phyloP scores from a whole-genome alignment of 2,797 vertebrate genomes.

The Loris lydekkerianus region DNA sequence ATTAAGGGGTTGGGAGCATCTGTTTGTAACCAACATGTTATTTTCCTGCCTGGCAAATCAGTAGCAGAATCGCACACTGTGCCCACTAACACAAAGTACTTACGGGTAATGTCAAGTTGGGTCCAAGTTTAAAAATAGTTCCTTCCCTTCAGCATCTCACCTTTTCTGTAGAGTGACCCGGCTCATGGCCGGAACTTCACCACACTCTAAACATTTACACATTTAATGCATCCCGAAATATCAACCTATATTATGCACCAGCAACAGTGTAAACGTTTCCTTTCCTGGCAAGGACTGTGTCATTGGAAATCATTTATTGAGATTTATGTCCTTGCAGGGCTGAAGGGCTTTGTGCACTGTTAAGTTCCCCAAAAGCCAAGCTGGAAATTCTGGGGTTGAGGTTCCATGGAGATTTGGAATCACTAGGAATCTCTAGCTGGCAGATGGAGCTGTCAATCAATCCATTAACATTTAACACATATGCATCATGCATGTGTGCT shows the following conservation, averaged over 20 bases:
- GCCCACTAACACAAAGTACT: slow-evolving; percentile 55
- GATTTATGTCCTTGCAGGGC: slow-evolving; percentile 75
- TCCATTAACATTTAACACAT: neutral
- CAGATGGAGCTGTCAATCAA: neutral
- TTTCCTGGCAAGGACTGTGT: slow-evolving; percentile 74
- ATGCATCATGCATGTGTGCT: neutral
- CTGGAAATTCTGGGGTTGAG: neutral
- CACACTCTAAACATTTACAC: slow-evolving; percentile 51
- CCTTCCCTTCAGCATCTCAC: slow-evolving; percentile 14
- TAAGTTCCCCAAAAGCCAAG: slow-evolving; percentile 53
- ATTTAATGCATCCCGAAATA: slow-evolving; percentile 73
- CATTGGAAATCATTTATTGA: slow-evolving; percentile 79
- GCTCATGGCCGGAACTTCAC: neutral
- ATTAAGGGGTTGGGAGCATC: slow-evolving; percentile 5
- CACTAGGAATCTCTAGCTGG: neutral
- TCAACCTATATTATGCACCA: slow-evolving; percentile 66
- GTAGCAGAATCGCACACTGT: neutral
- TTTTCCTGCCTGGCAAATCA: slow-evolving; percentile 70
- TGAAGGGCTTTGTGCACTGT: slow-evolving; percentile 43
- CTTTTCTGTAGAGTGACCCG: slow-evolving; percentile 34
- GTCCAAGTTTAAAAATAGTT: slow-evolving; percentile 77
- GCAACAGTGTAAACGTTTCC: slow-evolving; percentile 64
- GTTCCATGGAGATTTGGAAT: neutral
- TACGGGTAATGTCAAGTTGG: slow-evolving; percentile 61
- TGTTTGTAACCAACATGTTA: slow-evolving; percentile 55